Base-by-base conservation (phyloP, 2,113 vertebrate genomes). In the Stomatorhinus ivindoensis region DNA sequence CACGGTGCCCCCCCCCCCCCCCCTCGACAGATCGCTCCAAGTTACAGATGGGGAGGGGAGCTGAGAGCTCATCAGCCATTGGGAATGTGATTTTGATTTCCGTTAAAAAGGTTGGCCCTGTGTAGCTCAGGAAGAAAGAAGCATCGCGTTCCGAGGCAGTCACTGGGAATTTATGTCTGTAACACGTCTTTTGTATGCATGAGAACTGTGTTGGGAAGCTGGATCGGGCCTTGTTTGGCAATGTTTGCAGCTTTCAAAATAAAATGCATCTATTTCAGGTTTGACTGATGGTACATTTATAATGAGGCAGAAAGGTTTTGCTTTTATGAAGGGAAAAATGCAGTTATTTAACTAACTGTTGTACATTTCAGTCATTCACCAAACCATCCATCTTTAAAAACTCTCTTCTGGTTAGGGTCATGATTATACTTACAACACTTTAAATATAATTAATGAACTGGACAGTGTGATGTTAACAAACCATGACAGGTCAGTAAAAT, bases 31-130 rank as follows among this genome's bases (percentile, higher is more conserved):
- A 87, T 47, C 88, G 86, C n/a, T 83, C 88, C 53, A 89, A 88
- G 88, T 91, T 90, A 90, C 47, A 76, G 89, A 85, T 44, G 55
- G 84, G 27, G 85, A 80, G 87, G 27, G 82, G 87, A 82, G 90
- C 84, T 82, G 73, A 89, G 21, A 2, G 53, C 85, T 88, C 24
- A 76, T 92, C 89, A 89, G 87, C 87, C 69, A 17, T 46, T 84
- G 87, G 89, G 92, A 90, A 92, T 90, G 91, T 17, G 87, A 55
- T 90, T 92, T 94, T 94, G 92, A 94, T 94, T 92, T 92, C 91
- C 92, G 88, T 93, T 93, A 92, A 93, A 91, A 76, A 91, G 91
- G 90, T 86, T 88, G 92, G 76, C 91, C 91, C 91, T 92, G 73
- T 91, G 90, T 91, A 89, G 88, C 84, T 87, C 65, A 87, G 82